Percentiles rank a stretch among this genome's conserved stretches.
Evolutionary conservation across 2,888 invertebrate genomes (phyloP).

Genomic region (Caenorhabditis auriculariae): DNA sequence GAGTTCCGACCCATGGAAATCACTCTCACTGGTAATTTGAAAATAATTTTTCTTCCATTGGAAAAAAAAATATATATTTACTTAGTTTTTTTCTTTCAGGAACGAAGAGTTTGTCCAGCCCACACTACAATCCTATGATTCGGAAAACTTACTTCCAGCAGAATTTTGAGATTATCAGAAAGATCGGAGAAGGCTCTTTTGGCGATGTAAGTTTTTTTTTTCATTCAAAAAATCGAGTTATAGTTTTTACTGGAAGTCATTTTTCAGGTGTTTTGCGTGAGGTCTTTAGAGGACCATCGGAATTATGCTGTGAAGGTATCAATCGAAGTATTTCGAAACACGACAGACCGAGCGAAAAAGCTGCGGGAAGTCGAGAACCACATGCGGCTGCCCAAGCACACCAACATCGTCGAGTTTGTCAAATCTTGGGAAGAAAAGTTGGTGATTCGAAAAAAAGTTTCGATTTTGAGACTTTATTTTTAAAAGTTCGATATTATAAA

Average conservation of each 20-base stretch:
- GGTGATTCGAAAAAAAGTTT: background rate
- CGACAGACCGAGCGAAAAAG: conserved; percentile 37
- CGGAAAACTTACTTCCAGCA: conserved; percentile 73
- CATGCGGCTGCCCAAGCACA: conserved; percentile 73
- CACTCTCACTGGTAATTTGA: conserved; percentile 7
- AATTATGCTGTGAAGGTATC: conserved; percentile 77
- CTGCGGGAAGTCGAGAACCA: conserved; percentile 70
- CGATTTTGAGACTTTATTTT: background rate
- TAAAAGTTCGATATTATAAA: background rate
- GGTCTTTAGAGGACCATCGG: conserved; percentile 72
- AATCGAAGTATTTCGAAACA: conserved; percentile 34
- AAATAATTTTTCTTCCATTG: background rate
- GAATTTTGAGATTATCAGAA: conserved; percentile 71
- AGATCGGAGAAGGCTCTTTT: conserved; percentile 77
- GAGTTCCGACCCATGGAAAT: conserved; percentile 5
- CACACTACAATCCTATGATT: conserved; percentile 63
- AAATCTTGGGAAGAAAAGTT: conserved; percentile 75
- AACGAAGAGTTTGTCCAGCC: conserved; percentile 10
- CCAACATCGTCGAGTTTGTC: conserved; percentile 73
- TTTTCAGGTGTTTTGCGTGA: conserved; percentile 72
- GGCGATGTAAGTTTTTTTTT: conserved; percentile 68
- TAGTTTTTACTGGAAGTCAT: background rate
- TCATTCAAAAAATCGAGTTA: conserved; percentile 1
- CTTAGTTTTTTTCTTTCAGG: conserved; percentile 2
- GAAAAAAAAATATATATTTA: background rate